phyloP scores from a whole-genome alignment of 2,888 invertebrate species.

The Euplexia lucipara region DNA sequence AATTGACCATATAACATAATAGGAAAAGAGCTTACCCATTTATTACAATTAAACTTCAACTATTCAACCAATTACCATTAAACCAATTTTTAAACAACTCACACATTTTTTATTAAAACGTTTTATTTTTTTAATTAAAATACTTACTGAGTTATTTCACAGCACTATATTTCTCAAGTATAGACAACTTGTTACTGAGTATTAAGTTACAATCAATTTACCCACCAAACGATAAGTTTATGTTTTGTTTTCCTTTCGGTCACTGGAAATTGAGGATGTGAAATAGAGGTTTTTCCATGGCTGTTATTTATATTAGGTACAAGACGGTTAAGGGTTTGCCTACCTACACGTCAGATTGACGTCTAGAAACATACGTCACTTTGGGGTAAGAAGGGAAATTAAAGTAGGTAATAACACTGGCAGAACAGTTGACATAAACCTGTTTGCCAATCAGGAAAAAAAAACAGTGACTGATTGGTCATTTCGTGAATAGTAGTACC shows the following conservation, averaged over 20 bases:
- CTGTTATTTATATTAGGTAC: neutral
- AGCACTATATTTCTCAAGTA: neutral
- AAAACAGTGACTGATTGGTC: neutral
- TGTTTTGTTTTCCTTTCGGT: conserved; percentile 15
- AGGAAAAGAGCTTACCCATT: conserved; percentile 38
- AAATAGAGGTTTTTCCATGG: conserved; percentile 29
- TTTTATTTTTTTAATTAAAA: neutral
- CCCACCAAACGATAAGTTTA: neutral
- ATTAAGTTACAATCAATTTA: neutral
- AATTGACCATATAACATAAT: neutral
- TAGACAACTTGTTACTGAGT: conserved; percentile 10
- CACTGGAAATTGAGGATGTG: neutral
- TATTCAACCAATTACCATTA: conserved; percentile 19
- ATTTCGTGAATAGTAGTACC: neutral
- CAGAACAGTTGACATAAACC: no score
- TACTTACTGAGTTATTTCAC: neutral
- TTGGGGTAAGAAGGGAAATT: neutral
- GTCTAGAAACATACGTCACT: conserved; percentile 5
- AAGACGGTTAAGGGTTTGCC: conserved; percentile 6
- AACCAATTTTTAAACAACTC: neutral
- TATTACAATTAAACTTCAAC: conserved; percentile 24
- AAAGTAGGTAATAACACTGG: no score
- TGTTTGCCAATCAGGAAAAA: no score
- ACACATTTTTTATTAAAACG: neutral
- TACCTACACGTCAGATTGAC: conserved; percentile 4